A percentile compares a stretch with the other conserved stretches of the same genome.
These are phyloP conservation scores for Pyxicephalus adspersus DNA, from an alignment of 2,113 vertebrate genomes.

Conservation along the genomic window DNA sequence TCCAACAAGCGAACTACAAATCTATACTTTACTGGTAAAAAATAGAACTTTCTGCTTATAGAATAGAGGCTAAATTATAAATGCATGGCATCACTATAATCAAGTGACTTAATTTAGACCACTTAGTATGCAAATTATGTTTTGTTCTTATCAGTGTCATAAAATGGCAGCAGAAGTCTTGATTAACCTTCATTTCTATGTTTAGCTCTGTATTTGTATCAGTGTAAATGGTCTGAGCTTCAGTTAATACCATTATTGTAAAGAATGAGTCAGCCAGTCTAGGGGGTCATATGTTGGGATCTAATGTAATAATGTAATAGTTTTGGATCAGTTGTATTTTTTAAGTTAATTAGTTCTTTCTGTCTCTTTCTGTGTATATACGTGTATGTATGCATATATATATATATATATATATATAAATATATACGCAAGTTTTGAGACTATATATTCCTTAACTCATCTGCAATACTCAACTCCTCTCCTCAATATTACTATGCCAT, in stretches of 20 bases:
- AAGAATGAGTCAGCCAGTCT: too few relatives aligned
- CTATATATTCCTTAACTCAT: too few relatives aligned
- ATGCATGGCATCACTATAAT: conserved; percentile 20
- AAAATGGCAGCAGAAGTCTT: conserved; percentile 29
- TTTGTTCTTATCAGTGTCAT: conserved; percentile 39
- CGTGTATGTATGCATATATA: too few relatives aligned
- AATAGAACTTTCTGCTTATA: not conserved
- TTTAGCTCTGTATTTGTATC: conserved; percentile 25
- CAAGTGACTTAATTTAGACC: conserved; percentile 38
- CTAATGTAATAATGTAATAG: too few relatives aligned
- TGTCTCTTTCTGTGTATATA: too few relatives aligned
- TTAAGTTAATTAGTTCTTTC: too few relatives aligned
- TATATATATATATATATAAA: too few relatives aligned
- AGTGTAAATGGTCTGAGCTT: not conserved
- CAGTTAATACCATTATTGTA: not conserved
- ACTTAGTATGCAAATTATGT: conserved; percentile 29
- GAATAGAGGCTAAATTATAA: not conserved
- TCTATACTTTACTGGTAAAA: conserved; percentile 4
- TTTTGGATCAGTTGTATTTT: too few relatives aligned
- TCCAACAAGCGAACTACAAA: not conserved
- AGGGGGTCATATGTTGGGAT: too few relatives aligned
- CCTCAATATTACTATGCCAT: too few relatives aligned
- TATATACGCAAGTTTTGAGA: too few relatives aligned
- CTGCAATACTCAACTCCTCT: too few relatives aligned
- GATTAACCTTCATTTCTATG: conserved; percentile 34